phyloP scores from a whole-genome alignment of 2,797 vertebrate genomes.

The Oryzias sinensis region DNA sequence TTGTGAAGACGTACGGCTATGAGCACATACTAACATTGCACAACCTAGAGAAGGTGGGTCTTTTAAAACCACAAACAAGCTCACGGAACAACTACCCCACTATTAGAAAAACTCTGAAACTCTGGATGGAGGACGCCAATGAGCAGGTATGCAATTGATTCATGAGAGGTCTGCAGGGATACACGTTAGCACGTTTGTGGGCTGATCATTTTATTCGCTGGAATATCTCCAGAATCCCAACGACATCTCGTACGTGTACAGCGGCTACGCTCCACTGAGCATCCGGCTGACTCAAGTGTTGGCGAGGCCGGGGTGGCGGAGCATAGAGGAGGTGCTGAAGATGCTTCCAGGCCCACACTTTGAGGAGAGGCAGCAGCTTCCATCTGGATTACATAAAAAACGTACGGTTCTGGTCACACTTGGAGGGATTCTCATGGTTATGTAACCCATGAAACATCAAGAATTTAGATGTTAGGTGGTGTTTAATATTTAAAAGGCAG shows the following conservation, averaged over 20 bases:
- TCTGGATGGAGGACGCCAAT: constrained; percentile 98
- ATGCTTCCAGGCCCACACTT: constrained; percentile 97
- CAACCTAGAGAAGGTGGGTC: constrained; percentile 92
- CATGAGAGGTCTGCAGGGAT: not conserved
- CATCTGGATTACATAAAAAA: constrained; percentile 86
- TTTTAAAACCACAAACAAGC: constrained; percentile 84
- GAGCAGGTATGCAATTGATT: constrained; percentile 81
- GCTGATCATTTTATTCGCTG: not conserved
- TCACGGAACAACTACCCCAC: constrained; percentile 95
- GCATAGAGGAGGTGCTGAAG: constrained; percentile 96
- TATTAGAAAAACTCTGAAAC: constrained; percentile 92
- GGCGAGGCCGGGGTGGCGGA: constrained; percentile 93
- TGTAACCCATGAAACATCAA: no score
- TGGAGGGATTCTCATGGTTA: not conserved
- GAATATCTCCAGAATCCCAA: constrained; percentile 86
- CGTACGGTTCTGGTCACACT: constrained; percentile 59
- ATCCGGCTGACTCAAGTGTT: constrained; percentile 93
- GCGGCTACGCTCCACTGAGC: constrained; percentile 93
- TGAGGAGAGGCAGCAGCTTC: constrained; percentile 93
- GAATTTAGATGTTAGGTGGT: no score
- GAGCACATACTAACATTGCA: constrained; percentile 92
- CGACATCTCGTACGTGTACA: constrained; percentile 97
- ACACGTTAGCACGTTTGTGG: not conserved
- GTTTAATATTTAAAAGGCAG: no score
- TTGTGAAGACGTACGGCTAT: constrained; percentile 89